phyloP scores from a whole-genome alignment of 2,888 invertebrate species.

The Heterodera filipjevi region DNA sequence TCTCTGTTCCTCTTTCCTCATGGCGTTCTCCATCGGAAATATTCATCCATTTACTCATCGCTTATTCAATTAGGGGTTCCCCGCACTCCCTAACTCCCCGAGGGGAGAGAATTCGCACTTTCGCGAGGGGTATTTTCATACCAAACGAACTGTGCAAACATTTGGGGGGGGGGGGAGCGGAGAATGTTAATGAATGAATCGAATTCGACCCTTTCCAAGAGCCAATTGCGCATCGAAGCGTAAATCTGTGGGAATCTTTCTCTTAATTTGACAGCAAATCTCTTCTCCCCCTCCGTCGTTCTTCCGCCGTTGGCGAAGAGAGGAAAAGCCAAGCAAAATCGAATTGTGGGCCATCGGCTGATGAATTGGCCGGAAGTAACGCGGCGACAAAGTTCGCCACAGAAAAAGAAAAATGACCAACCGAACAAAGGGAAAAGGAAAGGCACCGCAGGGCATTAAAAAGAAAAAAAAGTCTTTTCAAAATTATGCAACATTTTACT shows the following conservation, averaged over 20 bases:
- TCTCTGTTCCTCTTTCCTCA: neutral
- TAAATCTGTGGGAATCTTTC: neutral
- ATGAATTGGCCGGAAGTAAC: constrained; percentile 9
- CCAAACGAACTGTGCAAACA: constrained; percentile 2
- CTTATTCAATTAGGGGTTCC: neutral
- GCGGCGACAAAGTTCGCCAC: neutral
- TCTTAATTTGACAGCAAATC: neutral
- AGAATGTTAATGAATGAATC: neutral
- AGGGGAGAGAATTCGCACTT: neutral
- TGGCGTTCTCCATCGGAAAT: neutral
- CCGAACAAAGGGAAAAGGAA: neutral
- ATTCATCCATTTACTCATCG: neutral
- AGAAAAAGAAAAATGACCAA: neutral
- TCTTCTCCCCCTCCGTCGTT: neutral
- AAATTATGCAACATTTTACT: no score
- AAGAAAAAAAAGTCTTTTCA: no score
- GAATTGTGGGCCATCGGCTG: neutral
- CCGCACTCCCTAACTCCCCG: neutral
- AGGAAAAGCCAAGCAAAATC: neutral
- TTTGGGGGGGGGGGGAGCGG: neutral
- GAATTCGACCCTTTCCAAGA: neutral
- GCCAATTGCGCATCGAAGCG: neutral
- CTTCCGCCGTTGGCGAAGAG: neutral
- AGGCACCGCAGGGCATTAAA: no score
- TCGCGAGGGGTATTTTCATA: no score